phyloP scores from a whole-genome alignment of 2,797 vertebrate species.

The Sebastes diaconus region DNA sequence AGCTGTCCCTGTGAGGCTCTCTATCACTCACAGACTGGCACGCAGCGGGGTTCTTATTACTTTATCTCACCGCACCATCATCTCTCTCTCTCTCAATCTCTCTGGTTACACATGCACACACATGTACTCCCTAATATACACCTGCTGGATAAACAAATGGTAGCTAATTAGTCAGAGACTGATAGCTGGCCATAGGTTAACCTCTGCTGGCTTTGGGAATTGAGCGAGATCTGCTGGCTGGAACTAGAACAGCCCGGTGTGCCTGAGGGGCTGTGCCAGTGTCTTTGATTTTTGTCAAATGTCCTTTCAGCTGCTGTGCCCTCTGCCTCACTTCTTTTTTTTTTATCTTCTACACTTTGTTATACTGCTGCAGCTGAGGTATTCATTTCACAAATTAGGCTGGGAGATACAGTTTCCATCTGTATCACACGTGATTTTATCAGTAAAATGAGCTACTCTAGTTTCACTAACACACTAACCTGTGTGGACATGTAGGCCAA shows the following conservation, averaged over 20 bases:
- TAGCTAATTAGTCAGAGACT: conserved; percentile 66
- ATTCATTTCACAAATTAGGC: not conserved
- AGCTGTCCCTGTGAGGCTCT: conserved; percentile 77
- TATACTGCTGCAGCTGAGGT: not conserved
- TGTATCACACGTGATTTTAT: not conserved
- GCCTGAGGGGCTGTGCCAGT: conserved; percentile 1
- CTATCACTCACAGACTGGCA: conserved; percentile 78
- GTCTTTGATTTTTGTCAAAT: conserved; percentile 45
- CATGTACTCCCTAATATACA: conserved; percentile 54
- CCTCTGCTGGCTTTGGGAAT: conserved; percentile 36
- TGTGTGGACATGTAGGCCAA: conserved; percentile 2
- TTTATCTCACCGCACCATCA: conserved; percentile 71
- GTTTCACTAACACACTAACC: not conserved
- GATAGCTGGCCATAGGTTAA: conserved; percentile 67
- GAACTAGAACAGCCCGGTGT: conserved; percentile 1
- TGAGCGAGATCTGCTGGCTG: conserved; percentile 20
- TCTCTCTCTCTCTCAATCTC: conserved; percentile 14
- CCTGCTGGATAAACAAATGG: conserved; percentile 68
- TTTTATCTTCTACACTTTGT: not conserved
- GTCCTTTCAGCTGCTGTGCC: conserved; percentile 3
- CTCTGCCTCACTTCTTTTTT: not conserved
- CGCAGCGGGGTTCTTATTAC: conserved; percentile 73
- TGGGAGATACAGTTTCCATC: not conserved
- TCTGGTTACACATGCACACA: conserved; percentile 52
- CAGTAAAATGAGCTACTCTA: not conserved